Evolutionary conservation across 2,797 vertebrate species (phyloP), one percentile per base, ranked within the genome.

Genomic region (Scolopax bukidnonensis): DNA sequence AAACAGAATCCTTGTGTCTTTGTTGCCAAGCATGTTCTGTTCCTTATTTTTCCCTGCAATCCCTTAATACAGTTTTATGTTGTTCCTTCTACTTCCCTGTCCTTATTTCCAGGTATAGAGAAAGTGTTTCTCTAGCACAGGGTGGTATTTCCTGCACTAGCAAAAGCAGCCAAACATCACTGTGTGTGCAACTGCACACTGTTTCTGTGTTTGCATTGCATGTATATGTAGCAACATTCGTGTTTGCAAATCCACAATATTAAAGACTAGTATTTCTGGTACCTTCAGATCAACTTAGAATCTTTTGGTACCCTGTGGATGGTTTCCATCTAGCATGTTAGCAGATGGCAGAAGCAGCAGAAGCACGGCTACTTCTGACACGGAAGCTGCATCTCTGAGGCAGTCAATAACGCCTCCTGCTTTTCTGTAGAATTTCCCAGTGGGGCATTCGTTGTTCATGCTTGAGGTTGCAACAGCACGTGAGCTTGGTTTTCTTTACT

Each of bases 1-100:
- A 83, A 54, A 13, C 5, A 50, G 17, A 25, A 63, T 4, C 16
- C 21, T 11, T 16, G 3, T 40, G 7, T 50, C 24, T 57, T 43
- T 67, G 5, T 4, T 24, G 14, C 18, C 3, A 1, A 64, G 4
- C 0, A 30, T n/a, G 6, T 51, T 54, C 36, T 50, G 20, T 36
- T 16, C 23, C 7, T 27, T 17, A 18, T 47, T 80, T 63, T 36
- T 53, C 17, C 16, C 5, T 14, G 1, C 12, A 54, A 50, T 4
- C n/a, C 38, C 12, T 13, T 17, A 28, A 54, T 8, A 28, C 7
- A 45, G 4, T 18, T 68, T 60, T 32, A 9, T 41, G 3, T 43
- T 61, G 6, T 28, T 78, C 3, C 8, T 87, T 56, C 48, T 47
- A 23, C 6, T 59, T 57, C 21, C n/a, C 5, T 41, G 38, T 4